A percentile compares a stretch with the other conserved stretches of the same genome.
Evolutionary conservation across 2,797 vertebrate genomes (phyloP).

Genomic region (Cacajao melanocephalus): DNA sequence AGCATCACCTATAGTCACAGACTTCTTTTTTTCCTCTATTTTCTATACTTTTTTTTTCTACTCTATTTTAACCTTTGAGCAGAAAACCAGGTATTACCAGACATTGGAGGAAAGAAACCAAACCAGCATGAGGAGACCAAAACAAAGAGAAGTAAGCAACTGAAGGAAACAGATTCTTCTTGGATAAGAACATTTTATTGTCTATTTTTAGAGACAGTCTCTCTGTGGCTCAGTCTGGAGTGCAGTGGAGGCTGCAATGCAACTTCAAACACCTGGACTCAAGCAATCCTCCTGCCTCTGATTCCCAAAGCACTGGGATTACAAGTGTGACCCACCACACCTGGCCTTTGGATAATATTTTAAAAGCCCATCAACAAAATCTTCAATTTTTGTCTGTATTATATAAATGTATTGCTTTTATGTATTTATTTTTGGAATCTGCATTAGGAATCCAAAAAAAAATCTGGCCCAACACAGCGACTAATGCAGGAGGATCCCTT

Average conservation of each 20-base stretch:
- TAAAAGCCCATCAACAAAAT: not conserved
- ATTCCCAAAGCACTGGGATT: too few relatives aligned
- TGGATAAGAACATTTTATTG: not conserved
- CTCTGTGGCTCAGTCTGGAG: too few relatives aligned
- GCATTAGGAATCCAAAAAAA: not conserved
- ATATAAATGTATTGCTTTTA: not conserved
- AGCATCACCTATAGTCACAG: not conserved
- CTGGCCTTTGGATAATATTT: not conserved
- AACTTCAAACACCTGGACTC: too few relatives aligned
- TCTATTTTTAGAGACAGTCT: too few relatives aligned
- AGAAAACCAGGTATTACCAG: not conserved
- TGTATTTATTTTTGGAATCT: slow-evolving; percentile 6
- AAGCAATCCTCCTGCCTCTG: too few relatives aligned
- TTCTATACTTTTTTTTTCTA: not conserved
- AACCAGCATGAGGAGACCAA: not conserved
- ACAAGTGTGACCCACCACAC: too few relatives aligned
- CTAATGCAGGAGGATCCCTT: too few relatives aligned
- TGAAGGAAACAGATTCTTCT: not conserved
- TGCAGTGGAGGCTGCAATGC: too few relatives aligned
- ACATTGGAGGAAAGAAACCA: not conserved
- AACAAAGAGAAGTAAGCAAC: not conserved
- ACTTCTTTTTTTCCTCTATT: not conserved
- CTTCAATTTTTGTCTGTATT: not conserved
- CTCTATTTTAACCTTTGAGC: not conserved
- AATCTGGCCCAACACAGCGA: not conserved